A percentile compares a stretch with the other conserved stretches of the same genome.
Conservation (phyloP, 92 coral and sea anemone species). For the Porites rus region DNA sequence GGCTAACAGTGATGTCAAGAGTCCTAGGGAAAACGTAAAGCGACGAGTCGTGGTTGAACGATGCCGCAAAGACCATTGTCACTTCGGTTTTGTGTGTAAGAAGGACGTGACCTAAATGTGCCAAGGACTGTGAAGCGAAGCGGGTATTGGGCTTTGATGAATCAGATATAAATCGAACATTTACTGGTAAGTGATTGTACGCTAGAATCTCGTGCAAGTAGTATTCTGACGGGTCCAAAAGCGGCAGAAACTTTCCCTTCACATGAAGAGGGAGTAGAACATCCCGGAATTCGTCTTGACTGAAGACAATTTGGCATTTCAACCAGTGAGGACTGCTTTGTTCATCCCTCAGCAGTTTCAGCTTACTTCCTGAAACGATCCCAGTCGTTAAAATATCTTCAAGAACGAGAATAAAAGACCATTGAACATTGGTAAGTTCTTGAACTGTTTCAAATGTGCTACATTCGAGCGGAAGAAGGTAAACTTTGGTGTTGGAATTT, state of each 20-base stretch:
- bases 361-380: conserved; percentile 51
- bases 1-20: not conserved
- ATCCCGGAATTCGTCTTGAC: not conserved
- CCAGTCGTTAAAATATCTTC: conserved; percentile 54
- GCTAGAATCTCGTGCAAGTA: conserved; percentile 56
- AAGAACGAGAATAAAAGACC: conserved; percentile 58
- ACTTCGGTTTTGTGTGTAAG: conserved; percentile 58
- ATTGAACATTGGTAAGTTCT: conserved; percentile 51
- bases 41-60: not conserved
- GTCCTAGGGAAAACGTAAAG: conserved; percentile 23
- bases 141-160: not conserved
- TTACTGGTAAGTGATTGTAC: conserved; percentile 40
- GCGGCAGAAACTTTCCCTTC: conserved; percentile 67
- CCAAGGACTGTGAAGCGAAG: conserved; percentile 7
- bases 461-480: conserved; percentile 53
- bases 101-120: conserved; percentile 43
- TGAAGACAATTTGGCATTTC: conserved; percentile 38
- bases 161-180: conserved; percentile 51
- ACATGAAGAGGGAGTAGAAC: conserved; percentile 54
- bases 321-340: conserved; percentile 20
- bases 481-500: conserved; percentile 54
- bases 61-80: conserved; percentile 59
- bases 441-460: conserved; percentile 25
- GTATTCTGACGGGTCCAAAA: conserved; percentile 49
- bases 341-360: conserved; percentile 34